These are phyloP conservation scores for Rhynchonycteris naso DNA, from an alignment of 2,797 vertebrate genomes.

Conservation along the genomic window DNA sequence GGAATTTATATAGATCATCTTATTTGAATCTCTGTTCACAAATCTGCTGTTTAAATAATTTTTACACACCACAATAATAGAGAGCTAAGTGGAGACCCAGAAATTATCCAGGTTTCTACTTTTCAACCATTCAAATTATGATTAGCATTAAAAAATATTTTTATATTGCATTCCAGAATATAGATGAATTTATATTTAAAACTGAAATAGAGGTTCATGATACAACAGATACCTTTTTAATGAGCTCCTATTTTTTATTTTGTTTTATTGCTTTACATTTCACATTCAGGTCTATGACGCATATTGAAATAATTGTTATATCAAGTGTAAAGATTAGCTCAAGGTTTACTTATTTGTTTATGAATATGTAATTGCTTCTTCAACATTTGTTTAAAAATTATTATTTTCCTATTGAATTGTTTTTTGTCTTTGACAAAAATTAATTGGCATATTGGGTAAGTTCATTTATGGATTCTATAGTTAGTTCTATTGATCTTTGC, in stretches of 20 bases:
- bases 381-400: neutral
- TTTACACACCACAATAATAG: neutral
- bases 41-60: neutral
- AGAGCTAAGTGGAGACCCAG: neutral
- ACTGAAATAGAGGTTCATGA: neutral
- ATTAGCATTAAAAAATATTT: neutral
- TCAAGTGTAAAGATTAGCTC: neutral
- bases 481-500: neutral
- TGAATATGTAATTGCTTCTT: neutral
- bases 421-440: slow-evolving; percentile 15
- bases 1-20: slow-evolving; percentile 44
- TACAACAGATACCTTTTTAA: neutral
- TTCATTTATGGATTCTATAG: neutral
- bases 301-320: neutral
- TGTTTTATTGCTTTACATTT: neutral
- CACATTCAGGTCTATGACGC: neutral
- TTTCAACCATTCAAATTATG: neutral
- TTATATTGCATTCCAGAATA: neutral
- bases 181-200: neutral
- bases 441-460: neutral
- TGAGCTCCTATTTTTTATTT: neutral
- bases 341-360: neutral
- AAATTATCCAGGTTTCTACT: neutral
- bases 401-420: neutral
- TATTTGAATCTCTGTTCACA: neutral